Evolutionary conservation across 1,140 invertebrate species (phyloP).

Genomic region (Aricia agestis): DNA sequence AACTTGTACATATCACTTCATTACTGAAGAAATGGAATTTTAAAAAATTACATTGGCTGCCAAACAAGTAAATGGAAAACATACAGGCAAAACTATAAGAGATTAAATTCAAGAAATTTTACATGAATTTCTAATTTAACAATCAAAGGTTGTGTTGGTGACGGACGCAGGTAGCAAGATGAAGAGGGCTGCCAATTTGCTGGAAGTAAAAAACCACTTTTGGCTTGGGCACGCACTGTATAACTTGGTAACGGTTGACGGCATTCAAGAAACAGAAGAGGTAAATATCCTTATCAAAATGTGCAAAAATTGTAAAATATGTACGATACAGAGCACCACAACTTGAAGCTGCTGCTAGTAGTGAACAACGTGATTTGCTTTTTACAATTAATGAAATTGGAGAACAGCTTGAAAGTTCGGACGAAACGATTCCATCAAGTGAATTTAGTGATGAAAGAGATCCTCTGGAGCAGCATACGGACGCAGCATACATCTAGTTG

Average conservation of each 20-base stretch:
- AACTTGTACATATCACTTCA: conserved; percentile 11
- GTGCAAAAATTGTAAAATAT: conserved; percentile 18
- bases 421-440: background rate
- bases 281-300: conserved; percentile 8
- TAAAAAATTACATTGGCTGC: conserved; percentile 11
- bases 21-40: background rate
- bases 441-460: background rate
- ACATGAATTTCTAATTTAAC: background rate
- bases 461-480: background rate
- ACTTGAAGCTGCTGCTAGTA: conserved; percentile 16
- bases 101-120: background rate
- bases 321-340: conserved; percentile 18
- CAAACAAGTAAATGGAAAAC: conserved; percentile 6
- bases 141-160: background rate
- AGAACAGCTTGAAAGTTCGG: background rate
- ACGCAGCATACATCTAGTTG: conserved; percentile 19
- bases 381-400: conserved; percentile 18
- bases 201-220: background rate
- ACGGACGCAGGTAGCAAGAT: background rate
- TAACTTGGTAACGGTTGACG: background rate
- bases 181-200: background rate
- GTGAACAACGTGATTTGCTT: conserved; percentile 13
- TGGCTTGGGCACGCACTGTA: background rate
- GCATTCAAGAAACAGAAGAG: conserved; percentile 10
- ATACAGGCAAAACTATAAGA: conserved; percentile 7